These are phyloP conservation scores for Carposina sasakii DNA, from an alignment of 1,140 invertebrate genomes.

Conservation along the genomic window DNA sequence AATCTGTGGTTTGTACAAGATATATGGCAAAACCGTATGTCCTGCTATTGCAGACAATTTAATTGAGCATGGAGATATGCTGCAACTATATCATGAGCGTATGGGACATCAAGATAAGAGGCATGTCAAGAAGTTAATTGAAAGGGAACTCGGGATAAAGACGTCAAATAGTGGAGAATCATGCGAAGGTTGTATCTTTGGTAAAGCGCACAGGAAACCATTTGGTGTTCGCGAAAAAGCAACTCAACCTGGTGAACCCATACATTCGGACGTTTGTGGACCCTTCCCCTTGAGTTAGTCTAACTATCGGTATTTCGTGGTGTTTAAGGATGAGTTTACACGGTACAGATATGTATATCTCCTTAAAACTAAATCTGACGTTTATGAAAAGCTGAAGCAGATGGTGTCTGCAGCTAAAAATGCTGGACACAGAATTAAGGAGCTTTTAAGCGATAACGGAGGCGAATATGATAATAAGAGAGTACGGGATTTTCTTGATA, in stretches of 20 bases:
- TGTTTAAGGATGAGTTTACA: constrained; percentile 12
- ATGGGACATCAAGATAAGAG: constrained; percentile 1
- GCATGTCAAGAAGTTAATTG: not conserved
- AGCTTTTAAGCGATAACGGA: constrained; percentile 34
- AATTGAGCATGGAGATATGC: not conserved
- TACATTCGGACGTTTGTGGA: constrained; percentile 12
- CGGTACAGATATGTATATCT: constrained; percentile 8
- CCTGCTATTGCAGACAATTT: not conserved
- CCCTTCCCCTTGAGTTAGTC: not conserved
- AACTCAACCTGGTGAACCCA: constrained; percentile 14
- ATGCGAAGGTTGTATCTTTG: constrained; percentile 19
- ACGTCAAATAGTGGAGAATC: constrained; percentile 4
- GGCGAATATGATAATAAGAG: constrained; percentile 40
- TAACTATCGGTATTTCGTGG: constrained; percentile 9
- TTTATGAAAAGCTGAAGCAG: not conserved
- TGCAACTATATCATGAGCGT: constrained; percentile 8
- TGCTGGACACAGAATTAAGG: constrained; percentile 11
- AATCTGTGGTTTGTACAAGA: constrained; percentile 6
- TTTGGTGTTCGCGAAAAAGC: constrained; percentile 18
- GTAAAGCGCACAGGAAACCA: constrained; percentile 19
- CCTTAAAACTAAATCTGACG: constrained; percentile 10
- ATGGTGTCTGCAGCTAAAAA: constrained; percentile 7
- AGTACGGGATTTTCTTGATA: constrained; percentile 27
- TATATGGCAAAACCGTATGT: not conserved
- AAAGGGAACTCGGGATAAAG: constrained; percentile 8